Conservation (phyloP, 2,797 vertebrate genomes). For the Sebastes nivosus region DNA sequence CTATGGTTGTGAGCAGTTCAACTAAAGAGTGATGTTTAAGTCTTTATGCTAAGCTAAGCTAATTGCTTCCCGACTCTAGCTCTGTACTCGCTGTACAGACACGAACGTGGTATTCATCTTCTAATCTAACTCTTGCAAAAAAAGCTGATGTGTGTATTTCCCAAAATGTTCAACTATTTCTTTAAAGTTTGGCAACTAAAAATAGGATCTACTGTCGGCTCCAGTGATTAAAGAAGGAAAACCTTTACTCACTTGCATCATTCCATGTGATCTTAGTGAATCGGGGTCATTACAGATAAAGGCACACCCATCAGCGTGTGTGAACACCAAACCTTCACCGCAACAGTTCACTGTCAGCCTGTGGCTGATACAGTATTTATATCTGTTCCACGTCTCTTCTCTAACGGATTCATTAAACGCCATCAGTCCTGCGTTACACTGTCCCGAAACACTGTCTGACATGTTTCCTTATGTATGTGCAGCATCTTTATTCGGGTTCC, state of each 20-base stretch:
- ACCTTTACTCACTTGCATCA: background rate
- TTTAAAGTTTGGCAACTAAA: background rate
- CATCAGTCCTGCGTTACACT: background rate
- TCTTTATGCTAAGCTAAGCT: background rate
- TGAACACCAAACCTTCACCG: background rate
- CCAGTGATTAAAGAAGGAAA: background rate
- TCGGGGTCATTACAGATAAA: conserved; percentile 16
- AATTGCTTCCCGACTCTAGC: background rate
- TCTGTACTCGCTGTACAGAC: background rate
- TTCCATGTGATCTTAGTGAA: background rate
- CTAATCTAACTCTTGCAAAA: background rate
- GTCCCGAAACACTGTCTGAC: conserved; percentile 5
- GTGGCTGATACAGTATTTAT: background rate
- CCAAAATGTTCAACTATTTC: background rate
- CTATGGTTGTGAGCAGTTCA: background rate
- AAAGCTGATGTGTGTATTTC: background rate
- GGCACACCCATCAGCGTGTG: background rate
- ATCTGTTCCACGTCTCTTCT: conserved; percentile 17
- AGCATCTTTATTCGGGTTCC: conserved; percentile 38
- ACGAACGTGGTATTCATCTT: background rate
- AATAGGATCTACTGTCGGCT: background rate
- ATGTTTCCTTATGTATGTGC: conserved; percentile 6
- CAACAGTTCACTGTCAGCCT: background rate
- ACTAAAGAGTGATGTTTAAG: background rate
- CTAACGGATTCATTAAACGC: conserved; percentile 19